These are phyloP conservation scores for Zaprionus lineosus DNA, from an alignment of 2,888 invertebrate genomes.

Conservation along the genomic window DNA sequence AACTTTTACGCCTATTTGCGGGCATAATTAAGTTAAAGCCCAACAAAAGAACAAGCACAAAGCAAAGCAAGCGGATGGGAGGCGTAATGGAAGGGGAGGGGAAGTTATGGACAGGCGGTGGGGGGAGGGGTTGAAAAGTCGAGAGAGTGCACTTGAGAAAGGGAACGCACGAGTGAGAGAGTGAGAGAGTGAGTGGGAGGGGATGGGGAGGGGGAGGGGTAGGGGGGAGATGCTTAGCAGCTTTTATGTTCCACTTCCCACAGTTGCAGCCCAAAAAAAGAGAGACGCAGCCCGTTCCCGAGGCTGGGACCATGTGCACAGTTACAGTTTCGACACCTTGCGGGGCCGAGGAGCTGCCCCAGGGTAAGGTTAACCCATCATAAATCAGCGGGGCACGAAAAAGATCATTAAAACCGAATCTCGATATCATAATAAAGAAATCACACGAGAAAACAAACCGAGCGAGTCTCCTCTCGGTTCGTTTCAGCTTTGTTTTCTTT, in stretches of 20 bases:
- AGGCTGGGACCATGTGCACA: no score
- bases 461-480: conserved; percentile 16
- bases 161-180: no score
- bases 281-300: no score
- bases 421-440: conserved; percentile 78
- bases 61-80: conserved; percentile 32
- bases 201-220: no score
- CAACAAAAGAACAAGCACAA: conserved; percentile 56
- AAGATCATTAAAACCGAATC: conserved; percentile 73
- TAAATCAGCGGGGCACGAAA: conserved; percentile 67
- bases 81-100: no score
- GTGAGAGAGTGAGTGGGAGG: no score
- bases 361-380: conserved; percentile 57
- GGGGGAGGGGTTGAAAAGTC: no score
- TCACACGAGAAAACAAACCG: conserved; percentile 73
- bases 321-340: conserved; percentile 76
- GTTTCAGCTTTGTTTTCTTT: no score
- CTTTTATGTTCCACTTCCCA: conserved; percentile 42
- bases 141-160: conserved; percentile 57
- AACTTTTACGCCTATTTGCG: conserved; percentile 77
- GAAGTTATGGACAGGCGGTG: no score
- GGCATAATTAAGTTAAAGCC: conserved; percentile 71
- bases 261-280: no score
- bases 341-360: conserved; percentile 29
- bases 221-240: not conserved